Base-by-base conservation (phyloP, 1,140 invertebrate species). In the Spodoptera frugiperda region DNA sequence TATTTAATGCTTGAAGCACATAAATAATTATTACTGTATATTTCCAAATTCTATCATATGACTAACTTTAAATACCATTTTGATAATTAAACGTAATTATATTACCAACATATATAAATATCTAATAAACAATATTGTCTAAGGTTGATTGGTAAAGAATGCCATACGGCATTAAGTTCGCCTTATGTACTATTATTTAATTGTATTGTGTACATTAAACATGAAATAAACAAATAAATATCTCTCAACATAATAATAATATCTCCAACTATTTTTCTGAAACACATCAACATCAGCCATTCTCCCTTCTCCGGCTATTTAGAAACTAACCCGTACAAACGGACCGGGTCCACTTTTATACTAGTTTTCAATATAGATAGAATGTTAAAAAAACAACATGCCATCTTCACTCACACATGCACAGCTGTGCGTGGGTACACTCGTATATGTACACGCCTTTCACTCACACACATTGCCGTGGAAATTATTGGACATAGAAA, bases 321-420 rank as follows among this genome's bases (percentile, higher is more conserved):
- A 90, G 88, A 89, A 91, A 93, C 90, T 93, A 93, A 90, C 59
- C 77, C 73, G 39, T 70, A 70, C 55, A 76, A 67, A 84, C 82
- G 78, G 55, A 83, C 70, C 70, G 83, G 78, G 85, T 85, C 84
- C 80, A 90, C 87, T 89, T 91, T 88, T 93, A 93, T 93, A 93
- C 88, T 86, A 83, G 83, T 86, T 87, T 85, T 85, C 81, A 87
- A 89, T 89, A 76, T 84, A 78, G 78, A 84, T 82, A 83, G 78
- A 80, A 55, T 82, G 68, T 63, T 79, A 78, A 88, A 90, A 90
- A 86, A 88, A 81, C 63, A 53, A 85, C 83, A 88, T 84, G 59
- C 80, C 79, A 82, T 88, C 83, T 81, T 79, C 87, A 91, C 90
- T 15, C 84, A 87, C 82, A 91, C 90, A 80, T n/a, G 8, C 15